Percentiles rank a stretch among this genome's conserved stretches.
These are phyloP conservation scores for Lypha dubia DNA, from an alignment of 2,888 invertebrate genomes.

Conservation along the genomic window DNA sequence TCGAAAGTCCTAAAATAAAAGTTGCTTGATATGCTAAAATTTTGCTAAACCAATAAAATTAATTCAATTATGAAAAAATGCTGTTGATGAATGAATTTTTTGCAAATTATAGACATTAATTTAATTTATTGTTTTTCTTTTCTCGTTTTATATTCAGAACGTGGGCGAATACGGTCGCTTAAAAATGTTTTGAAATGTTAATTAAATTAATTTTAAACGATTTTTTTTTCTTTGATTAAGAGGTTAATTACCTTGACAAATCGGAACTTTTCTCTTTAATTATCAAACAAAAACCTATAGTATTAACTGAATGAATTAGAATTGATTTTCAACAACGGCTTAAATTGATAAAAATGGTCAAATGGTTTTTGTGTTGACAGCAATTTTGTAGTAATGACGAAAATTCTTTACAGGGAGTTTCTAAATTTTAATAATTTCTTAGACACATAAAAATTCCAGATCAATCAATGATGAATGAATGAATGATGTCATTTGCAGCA, in stretches of 20 bases:
- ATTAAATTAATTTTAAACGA: neutral
- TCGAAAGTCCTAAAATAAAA: too few species aligned
- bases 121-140: neutral
- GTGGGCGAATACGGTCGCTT: neutral
- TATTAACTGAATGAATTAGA: neutral
- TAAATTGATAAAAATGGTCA: neutral
- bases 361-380: neutral
- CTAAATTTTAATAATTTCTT: neutral
- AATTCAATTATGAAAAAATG: conserved; percentile 30
- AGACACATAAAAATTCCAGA: conserved; percentile 10
- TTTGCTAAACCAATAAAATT: conserved; percentile 29
- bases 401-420: neutral
- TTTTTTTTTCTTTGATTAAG: neutral
- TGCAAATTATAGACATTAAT: conserved; percentile 15
- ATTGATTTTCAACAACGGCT: neutral
- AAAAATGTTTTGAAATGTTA: neutral
- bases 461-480: conserved; percentile 23
- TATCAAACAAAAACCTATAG: neutral
- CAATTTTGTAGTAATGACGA: neutral
- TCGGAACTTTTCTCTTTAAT: neutral
- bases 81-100: conserved; percentile 36
- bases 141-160: neutral
- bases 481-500: conserved; percentile 63
- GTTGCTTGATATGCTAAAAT: neutral
- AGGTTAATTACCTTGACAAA: neutral